A percentile compares a stretch with the other conserved stretches of the same genome.
These are phyloP conservation scores for Eulemur rufifrons DNA, from an alignment of 2,113 vertebrate species.

Conservation along the genomic window DNA sequence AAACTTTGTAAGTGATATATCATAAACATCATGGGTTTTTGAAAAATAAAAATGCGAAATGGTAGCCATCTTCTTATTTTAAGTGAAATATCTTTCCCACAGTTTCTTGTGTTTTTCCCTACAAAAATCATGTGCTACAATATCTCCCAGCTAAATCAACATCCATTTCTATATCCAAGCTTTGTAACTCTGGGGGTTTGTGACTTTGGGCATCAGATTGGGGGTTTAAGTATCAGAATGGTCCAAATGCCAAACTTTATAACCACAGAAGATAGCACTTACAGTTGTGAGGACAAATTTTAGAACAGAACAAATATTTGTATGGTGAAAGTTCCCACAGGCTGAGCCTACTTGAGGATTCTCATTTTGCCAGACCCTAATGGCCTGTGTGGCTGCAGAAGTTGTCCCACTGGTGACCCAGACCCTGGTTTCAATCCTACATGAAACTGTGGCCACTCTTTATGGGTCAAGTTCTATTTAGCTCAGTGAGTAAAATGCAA, in stretches of 20 bases:
- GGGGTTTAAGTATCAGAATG: background rate
- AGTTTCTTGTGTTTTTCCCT: background rate
- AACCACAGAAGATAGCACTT: background rate
- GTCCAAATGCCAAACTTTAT: background rate
- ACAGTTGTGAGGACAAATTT: background rate
- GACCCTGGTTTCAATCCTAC: background rate
- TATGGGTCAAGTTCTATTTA: background rate
- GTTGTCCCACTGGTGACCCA: background rate
- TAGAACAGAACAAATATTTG: slow-evolving; percentile 19
- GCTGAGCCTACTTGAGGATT: background rate
- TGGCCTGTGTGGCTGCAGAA: background rate
- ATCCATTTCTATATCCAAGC: background rate
- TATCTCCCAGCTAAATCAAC: background rate
- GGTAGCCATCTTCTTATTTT: background rate
- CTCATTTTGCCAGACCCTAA: background rate
- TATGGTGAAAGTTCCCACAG: background rate
- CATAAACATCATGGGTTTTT: background rate
- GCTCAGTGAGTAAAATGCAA: background rate
- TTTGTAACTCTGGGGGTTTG: background rate
- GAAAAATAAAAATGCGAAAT: background rate
- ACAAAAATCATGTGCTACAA: background rate
- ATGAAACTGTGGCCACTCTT: background rate
- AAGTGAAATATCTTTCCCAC: background rate
- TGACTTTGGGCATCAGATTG: background rate
- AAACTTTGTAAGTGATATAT: background rate